Conservation (phyloP, 2,888 invertebrate species). For the Phyto melanocephala region DNA sequence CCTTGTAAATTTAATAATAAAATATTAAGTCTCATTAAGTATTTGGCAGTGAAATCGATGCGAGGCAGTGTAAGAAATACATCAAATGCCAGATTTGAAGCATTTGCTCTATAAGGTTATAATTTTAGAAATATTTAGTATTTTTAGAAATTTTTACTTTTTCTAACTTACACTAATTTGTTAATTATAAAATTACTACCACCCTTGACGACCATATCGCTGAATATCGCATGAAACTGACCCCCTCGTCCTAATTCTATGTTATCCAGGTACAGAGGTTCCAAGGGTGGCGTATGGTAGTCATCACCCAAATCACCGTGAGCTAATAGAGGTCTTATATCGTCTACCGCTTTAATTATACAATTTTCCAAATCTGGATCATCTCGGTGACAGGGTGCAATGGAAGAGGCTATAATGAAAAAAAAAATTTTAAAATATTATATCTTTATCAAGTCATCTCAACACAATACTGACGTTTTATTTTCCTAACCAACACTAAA, state of each 20-base stretch:
- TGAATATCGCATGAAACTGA: conserved; percentile 77
- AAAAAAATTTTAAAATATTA: background rate
- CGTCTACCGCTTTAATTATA: conserved; percentile 75
- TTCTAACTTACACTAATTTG: conserved; percentile 73
- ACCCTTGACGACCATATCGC: conserved; percentile 74
- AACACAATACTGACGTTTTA: too few relatives aligned
- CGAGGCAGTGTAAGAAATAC: conserved; percentile 75
- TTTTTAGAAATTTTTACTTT: background rate
- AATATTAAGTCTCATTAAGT: conserved; percentile 75
- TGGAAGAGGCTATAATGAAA: conserved; percentile 71
- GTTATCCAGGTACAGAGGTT: conserved; percentile 75
- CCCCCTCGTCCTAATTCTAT: conserved; percentile 75
- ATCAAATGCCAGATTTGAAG: conserved; percentile 75
- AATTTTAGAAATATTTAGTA: background rate
- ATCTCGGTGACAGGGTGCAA: conserved; percentile 76
- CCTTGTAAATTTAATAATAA: conserved; percentile 77
- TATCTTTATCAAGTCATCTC: too few relatives aligned
- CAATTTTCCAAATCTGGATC: conserved; percentile 76
- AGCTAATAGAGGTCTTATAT: conserved; percentile 74
- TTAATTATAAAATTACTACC: conserved; percentile 78
- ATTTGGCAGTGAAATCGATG: conserved; percentile 77
- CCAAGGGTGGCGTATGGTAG: conserved; percentile 75
- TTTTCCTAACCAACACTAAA: too few relatives aligned
- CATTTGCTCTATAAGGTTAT: conserved; percentile 72
- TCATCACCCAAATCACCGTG: conserved; percentile 78